Evolutionary conservation across 2,113 vertebrate species (phyloP).

Genomic region (Pedetes capensis): DNA sequence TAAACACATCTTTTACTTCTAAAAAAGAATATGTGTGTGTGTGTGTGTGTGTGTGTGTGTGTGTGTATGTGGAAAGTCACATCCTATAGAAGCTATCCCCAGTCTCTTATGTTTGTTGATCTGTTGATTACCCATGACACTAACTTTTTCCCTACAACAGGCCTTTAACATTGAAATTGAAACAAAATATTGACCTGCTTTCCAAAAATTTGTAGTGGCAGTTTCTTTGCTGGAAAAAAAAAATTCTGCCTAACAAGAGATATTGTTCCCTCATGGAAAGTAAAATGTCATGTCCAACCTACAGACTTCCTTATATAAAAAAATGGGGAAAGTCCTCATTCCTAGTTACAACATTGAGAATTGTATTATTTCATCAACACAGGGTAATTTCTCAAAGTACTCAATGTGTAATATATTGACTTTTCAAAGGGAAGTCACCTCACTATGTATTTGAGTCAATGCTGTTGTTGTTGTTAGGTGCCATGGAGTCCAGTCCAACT

Average conservation of each 20-base stretch:
- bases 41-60: background rate
- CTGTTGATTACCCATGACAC: background rate
- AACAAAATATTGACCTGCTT: conserved; percentile 28
- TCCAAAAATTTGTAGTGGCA: conserved; percentile 21
- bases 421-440: conserved; percentile 29
- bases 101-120: background rate
- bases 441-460: background rate
- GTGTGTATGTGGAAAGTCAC: background rate
- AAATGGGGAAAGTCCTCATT: conserved; percentile 7
- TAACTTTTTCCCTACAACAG: background rate
- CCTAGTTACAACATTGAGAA: conserved; percentile 24
- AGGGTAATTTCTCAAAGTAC: conserved; percentile 8
- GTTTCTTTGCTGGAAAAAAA: background rate
- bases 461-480: no score
- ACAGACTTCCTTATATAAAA: conserved; percentile 3
- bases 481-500: no score
- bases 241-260: background rate
- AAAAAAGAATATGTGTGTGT: background rate
- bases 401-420: background rate
- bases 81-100: background rate
- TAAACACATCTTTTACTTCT: background rate
- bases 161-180: background rate
- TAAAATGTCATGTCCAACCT: conserved; percentile 23
- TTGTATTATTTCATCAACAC: conserved; percentile 53
- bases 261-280: background rate